These are phyloP conservation scores for crab-eating macaque (Macaca fascicularis) DNA, from an alignment of 2,113 vertebrate genomes.

Conservation along the genomic window T2T-MFA8v1.1 NC_088388.1:92189501-92190000, in stretches of 20 bases:
- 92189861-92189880: not conserved
- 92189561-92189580: not conserved
- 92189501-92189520: not conserved
- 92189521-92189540: not conserved
- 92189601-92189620: not conserved
- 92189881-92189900: not conserved
- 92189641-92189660: not conserved
- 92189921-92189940: not conserved
- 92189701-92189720: not conserved
- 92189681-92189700: not conserved
- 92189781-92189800: not conserved
- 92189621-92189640: not conserved
- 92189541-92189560: not conserved
- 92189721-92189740: rapidly evolving
- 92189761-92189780: not conserved
- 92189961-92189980: not conserved
- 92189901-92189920: not conserved
- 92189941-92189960: not conserved
- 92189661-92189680: not conserved
- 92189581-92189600: not conserved
- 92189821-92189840: not conserved
- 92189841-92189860: not conserved
- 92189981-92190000: not conserved
- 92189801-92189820: not conserved
- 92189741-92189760: not conserved